These are phyloP conservation scores for Andrena cerasifolii DNA, from an alignment of 1,140 invertebrate genomes.

Conservation along the genomic window DNA sequence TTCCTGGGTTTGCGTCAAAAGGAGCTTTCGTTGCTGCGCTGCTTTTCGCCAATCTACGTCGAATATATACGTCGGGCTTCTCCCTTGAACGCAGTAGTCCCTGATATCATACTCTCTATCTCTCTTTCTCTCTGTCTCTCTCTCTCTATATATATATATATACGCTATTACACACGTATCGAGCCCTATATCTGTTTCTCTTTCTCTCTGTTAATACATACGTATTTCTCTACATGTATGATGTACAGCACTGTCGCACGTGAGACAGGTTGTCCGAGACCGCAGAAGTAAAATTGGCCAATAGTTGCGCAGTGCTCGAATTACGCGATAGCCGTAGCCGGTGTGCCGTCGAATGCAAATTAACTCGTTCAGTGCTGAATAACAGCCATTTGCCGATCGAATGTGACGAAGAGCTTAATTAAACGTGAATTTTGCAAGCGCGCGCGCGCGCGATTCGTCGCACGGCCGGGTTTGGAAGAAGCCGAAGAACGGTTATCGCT, in stretches of 20 bases:
- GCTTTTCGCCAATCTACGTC: slow-evolving; percentile 80
- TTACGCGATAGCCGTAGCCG: slow-evolving; percentile 44
- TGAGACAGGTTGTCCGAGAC: slow-evolving; percentile 44
- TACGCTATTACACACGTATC: slow-evolving; percentile 60
- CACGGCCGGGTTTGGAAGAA: background rate
- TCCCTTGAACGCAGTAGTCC: slow-evolving; percentile 64
- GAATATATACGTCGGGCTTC: slow-evolving; percentile 70
- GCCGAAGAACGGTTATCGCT: too few relatives aligned
- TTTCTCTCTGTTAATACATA: slow-evolving; percentile 15
- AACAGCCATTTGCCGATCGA: slow-evolving; percentile 11
- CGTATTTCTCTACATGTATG: slow-evolving; percentile 33
- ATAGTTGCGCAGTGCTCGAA: slow-evolving; percentile 80
- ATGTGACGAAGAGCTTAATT: background rate
- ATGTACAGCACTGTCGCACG: slow-evolving; percentile 51
- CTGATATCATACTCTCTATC: slow-evolving; percentile 51
- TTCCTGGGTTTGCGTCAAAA: slow-evolving; percentile 78
- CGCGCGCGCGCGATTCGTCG: background rate
- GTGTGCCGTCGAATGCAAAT: slow-evolving; percentile 17
- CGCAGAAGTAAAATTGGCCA: slow-evolving; percentile 73
- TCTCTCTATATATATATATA: slow-evolving; percentile 9
- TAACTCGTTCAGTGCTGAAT: background rate
- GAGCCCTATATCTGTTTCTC: slow-evolving; percentile 38
- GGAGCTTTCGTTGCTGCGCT: slow-evolving; percentile 81
- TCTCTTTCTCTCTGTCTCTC: too few relatives aligned
- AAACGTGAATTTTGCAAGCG: background rate